Base-by-base conservation (phyloP, 2,797 vertebrate genomes). In the Vireo griseus region DNA sequence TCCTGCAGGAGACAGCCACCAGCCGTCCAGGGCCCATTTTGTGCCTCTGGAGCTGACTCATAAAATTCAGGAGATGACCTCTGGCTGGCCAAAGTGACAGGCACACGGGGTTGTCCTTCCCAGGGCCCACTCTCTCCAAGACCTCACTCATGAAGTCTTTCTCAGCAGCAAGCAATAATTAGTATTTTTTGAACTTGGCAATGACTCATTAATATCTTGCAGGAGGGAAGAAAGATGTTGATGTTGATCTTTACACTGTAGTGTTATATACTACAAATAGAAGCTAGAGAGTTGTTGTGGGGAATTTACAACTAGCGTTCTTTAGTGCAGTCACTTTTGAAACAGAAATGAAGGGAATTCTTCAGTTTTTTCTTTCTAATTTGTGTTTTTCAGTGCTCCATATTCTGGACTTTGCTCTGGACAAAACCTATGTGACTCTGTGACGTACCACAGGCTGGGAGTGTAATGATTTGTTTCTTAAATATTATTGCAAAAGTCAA, bases 381-480 rank as follows among this genome's bases (percentile, higher is more conserved):
- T 91, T 72, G 35, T 73, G 68, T 88, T 93, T 96, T 86, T 93
- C 91, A 95, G 93, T n/a, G 50, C 40, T 88, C 82, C 73, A 39
- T 24, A 25, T 40, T 81, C 74, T 89, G 89, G 81, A 97, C 96
- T 97, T 98, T 95, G 96, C 75, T 95, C 96, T 75, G 94, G 94
- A 68, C 86, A 95, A 95, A 96, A 87, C 13, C 94, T 52, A 61
- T 35, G 50, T 37, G 44, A 66, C 77, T 82, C 74, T 51, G 54
- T 97, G 97, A 96, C 25, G 31, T 97, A 62, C 48, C 45, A 3
- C 7, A 28, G 69, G 62, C 77, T 92, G 90, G 48, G 20, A 88
- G 37, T 42, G 82, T 94, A 92, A 90, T 50, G 90, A 95, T 95
- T 85, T 92, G 67, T 71, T 90, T 92, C 69, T 92, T 81, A 66